These are phyloP conservation scores for Eutolmus rufibarbis DNA, from an alignment of 2,888 invertebrate genomes.

Conservation along the genomic window DNA sequence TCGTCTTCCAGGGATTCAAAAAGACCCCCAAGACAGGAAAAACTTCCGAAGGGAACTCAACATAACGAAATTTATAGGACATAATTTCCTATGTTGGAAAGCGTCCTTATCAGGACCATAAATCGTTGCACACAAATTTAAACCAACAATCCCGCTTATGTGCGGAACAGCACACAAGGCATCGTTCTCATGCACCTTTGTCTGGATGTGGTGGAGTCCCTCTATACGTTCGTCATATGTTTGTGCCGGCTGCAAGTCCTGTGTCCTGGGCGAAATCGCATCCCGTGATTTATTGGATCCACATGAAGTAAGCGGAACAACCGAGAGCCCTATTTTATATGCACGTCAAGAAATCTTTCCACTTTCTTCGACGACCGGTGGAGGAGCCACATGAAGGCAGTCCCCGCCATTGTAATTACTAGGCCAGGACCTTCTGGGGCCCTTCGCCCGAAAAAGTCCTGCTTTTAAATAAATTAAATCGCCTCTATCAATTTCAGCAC, in stretches of 20 bases:
- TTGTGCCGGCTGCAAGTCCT: slow-evolving; percentile 3
- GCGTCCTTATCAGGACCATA: slow-evolving; percentile 45
- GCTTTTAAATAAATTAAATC: slow-evolving; percentile 8
- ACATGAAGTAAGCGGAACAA: slow-evolving; percentile 7
- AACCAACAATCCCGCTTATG: slow-evolving; percentile 15
- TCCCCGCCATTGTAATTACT: not conserved
- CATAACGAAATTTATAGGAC: slow-evolving; percentile 46
- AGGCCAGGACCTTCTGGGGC: not conserved
- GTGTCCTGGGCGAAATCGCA: slow-evolving; percentile 37
- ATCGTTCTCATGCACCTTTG: not conserved
- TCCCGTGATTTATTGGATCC: slow-evolving; percentile 21
- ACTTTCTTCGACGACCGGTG: not conserved
- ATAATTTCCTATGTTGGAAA: slow-evolving; percentile 45
- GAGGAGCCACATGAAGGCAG: not conserved
- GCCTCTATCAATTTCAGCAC: not conserved
- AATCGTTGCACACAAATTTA: slow-evolving; percentile 45
- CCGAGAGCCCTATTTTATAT: slow-evolving; percentile 25
- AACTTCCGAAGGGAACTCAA: slow-evolving; percentile 39
- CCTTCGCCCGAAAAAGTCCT: not conserved
- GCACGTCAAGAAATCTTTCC: slow-evolving; percentile 34
- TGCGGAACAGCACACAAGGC: not conserved
- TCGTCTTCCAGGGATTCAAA: slow-evolving; percentile 10
- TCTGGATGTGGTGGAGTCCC: not conserved
- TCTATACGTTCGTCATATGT: slow-evolving; percentile 31
- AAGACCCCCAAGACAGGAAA: slow-evolving; percentile 21